A percentile compares a stretch with the other conserved stretches of the same genome.
phyloP scores from a whole-genome alignment of 2,113 vertebrate genomes.

The Chionomys nivalis region DNA sequence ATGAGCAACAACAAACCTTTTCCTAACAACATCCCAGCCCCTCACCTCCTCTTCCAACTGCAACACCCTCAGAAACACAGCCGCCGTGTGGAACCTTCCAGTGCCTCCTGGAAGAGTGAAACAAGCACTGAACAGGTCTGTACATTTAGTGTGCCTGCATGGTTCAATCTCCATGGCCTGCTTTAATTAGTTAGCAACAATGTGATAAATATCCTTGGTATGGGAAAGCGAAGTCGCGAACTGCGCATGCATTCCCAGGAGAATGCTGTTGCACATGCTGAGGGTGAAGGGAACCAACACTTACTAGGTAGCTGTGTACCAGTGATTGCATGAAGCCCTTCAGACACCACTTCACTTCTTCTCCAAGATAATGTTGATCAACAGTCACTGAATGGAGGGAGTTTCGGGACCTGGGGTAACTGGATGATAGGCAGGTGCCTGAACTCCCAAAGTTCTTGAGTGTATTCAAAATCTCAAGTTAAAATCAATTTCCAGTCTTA shows the following conservation, averaged over 20 bases:
- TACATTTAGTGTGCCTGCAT: background rate
- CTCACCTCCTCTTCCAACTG: background rate
- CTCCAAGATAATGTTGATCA: background rate
- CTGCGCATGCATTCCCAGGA: background rate
- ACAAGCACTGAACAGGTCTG: background rate
- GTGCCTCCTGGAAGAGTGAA: background rate
- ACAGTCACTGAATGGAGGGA: background rate
- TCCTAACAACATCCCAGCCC: background rate
- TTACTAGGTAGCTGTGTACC: background rate
- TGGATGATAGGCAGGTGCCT: background rate
- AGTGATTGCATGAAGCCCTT: background rate
- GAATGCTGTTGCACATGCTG: background rate
- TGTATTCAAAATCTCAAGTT: background rate
- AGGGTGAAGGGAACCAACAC: slow-evolving; percentile 17
- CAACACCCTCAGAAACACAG: background rate
- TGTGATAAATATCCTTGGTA: background rate
- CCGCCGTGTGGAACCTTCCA: background rate
- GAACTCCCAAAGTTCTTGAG: background rate
- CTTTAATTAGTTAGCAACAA: slow-evolving; percentile 41
- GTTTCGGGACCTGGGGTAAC: background rate
- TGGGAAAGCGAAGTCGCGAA: background rate
- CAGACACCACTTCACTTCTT: background rate
- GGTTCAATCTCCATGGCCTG: background rate
- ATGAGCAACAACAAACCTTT: background rate
- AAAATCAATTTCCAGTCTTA: background rate